Conservation (phyloP, 2,797 vertebrate species). For the Poliocrania exsul region DNA sequence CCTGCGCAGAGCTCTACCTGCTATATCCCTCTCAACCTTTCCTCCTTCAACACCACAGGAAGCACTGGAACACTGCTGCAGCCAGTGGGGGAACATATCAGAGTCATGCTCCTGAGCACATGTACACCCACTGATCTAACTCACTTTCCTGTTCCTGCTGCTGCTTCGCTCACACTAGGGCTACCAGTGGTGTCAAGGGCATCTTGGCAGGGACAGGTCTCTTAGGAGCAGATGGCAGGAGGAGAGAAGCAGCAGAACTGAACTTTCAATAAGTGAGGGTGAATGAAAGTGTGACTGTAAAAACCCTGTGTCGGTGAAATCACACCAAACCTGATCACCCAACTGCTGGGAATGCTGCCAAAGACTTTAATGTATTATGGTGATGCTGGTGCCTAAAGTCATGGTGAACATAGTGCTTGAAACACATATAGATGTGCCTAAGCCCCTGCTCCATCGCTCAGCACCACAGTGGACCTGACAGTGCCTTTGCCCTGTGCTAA, state of each 20-base stretch:
- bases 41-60: neutral
- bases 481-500: neutral
- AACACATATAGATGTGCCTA: neutral
- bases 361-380: neutral
- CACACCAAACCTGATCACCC: neutral
- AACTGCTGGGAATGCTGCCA: neutral
- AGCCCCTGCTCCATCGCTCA: neutral
- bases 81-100: neutral
- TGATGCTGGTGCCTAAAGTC: neutral
- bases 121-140: neutral
- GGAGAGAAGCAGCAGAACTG: neutral
- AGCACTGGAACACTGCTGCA: neutral
- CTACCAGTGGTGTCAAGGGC: neutral
- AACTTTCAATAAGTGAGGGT: neutral
- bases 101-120: neutral
- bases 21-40: neutral
- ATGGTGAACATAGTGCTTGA: neutral
- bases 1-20: neutral
- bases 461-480: neutral
- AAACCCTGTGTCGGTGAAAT: rapidly evolving
- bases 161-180: too few species aligned
- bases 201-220: neutral
- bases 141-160: neutral
- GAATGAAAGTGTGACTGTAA: neutral
- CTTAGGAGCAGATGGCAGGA: neutral